These are phyloP conservation scores for Patella ulyssiponensis DNA, from an alignment of 2,888 invertebrate genomes.

Conservation along the genomic window DNA sequence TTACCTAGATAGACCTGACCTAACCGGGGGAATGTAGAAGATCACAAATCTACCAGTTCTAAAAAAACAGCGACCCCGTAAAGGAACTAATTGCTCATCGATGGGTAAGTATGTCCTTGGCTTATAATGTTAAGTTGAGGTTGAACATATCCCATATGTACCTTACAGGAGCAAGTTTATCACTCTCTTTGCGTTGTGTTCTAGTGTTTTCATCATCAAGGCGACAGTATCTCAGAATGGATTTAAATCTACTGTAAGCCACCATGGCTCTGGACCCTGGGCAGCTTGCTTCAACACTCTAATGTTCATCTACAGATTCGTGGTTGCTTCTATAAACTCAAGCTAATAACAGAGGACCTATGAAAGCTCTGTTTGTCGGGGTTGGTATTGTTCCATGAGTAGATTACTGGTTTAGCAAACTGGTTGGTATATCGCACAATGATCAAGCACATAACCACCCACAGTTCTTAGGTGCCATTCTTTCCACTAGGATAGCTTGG, in stretches of 20 bases:
- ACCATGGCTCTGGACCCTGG: not conserved
- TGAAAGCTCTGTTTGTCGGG: not conserved
- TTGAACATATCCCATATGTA: not conserved
- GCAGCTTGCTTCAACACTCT: not conserved
- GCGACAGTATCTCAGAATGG: not conserved
- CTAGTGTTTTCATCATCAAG: not conserved
- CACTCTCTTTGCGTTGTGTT: not conserved
- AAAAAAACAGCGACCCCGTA: not conserved
- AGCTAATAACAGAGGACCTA: not conserved
- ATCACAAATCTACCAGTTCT: not conserved
- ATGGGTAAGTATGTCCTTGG: not conserved
- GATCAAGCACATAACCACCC: not conserved
- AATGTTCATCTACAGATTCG: not conserved
- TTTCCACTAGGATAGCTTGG: not conserved
- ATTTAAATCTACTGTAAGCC: not conserved
- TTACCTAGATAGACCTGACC: too few relatives aligned
- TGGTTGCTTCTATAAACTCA: not conserved
- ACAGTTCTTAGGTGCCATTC: not conserved
- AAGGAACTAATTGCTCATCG: not conserved
- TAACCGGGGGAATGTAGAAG: not conserved
- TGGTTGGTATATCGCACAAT: slow-evolving; percentile 1
- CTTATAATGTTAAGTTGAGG: not conserved
- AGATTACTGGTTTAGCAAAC: not conserved
- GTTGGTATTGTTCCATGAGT: not conserved
- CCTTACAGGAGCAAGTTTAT: not conserved